Percentiles rank a stretch among this genome's conserved stretches.
These are phyloP conservation scores for Holacanthella duospinosa DNA, from an alignment of 2,888 invertebrate genomes.

Conservation along the genomic window DNA sequence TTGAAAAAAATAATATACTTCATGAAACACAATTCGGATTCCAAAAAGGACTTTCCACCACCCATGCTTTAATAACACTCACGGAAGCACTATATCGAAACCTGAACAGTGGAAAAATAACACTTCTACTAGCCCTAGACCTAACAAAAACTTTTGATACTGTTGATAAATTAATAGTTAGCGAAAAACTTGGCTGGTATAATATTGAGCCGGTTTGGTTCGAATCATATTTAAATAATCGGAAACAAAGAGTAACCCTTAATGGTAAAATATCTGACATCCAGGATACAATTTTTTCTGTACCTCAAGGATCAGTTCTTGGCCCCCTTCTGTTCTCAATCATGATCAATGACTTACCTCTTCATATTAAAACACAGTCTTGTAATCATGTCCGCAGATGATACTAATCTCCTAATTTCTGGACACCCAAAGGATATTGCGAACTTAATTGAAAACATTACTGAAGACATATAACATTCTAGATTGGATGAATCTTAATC, in stretches of 20 bases:
- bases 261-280: background rate
- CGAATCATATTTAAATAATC: too few species aligned
- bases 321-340: background rate
- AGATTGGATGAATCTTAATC: background rate
- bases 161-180: background rate
- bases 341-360: constrained; percentile 1
- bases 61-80: background rate
- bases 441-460: background rate
- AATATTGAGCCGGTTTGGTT: background rate
- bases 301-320: background rate
- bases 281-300: background rate
- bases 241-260: background rate
- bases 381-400: constrained; percentile 2
- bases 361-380: background rate
- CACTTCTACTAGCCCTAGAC: background rate
- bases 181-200: background rate
- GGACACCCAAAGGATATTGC: background rate
- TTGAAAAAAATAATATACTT: background rate
- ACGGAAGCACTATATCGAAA: background rate
- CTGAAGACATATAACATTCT: too few species aligned
- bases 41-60: background rate
- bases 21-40: background rate
- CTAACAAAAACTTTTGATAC: background rate
- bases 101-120: background rate
- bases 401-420: background rate